Base-by-base conservation (phyloP, 2,797 vertebrate species). In the Benthosema pterotum region DNA sequence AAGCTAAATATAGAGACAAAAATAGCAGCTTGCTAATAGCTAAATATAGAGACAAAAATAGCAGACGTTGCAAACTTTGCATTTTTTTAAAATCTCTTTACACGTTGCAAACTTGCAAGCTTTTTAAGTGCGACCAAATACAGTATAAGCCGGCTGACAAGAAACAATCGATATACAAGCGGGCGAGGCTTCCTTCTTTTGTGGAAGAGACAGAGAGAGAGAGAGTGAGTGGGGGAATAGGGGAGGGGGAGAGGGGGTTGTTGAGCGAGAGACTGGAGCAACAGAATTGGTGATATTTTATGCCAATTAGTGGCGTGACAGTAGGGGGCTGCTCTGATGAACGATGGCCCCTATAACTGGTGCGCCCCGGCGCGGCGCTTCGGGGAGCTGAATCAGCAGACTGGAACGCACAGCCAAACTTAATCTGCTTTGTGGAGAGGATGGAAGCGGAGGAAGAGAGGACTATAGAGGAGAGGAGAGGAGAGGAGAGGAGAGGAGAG, bases 281-380 rank as follows among this genome's bases (percentile, higher is more conserved):
- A 38, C 32, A 74, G 86, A 86, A 88, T 88, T 80, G 87, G 90
- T 85, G 89, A 94, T 93, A 93, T 93, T 92, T 93, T 93, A 93
- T 92, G 89, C 88, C 92, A 93, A 93, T 93, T 93, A 93, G 88
- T 62, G 78, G 72, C 5, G 71, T 91, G 92, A 92, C 88, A 91
- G 87, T 69, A n/a, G 72, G 79, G 32, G 82, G 83, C 76, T 78
- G 78, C 82, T 70, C 82, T 79, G 82, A 89, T 93, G 91, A 87
- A 81, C 78, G 88, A 92, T 84, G 83, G 84, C 67, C 78, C 72
- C 83, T 72, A 83, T 83, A 90, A 85, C 85, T 83, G 85, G 87
- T 84, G 80, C 79, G 77, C 72, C 85, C 32, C 82, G 78, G 83
- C 75, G 59, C 83, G 69, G 88, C 71, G 87, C 92, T 91, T 76